Evolutionary conservation across 2,888 invertebrate genomes (phyloP).

Genomic region (Mesochorus sp.): DNA sequence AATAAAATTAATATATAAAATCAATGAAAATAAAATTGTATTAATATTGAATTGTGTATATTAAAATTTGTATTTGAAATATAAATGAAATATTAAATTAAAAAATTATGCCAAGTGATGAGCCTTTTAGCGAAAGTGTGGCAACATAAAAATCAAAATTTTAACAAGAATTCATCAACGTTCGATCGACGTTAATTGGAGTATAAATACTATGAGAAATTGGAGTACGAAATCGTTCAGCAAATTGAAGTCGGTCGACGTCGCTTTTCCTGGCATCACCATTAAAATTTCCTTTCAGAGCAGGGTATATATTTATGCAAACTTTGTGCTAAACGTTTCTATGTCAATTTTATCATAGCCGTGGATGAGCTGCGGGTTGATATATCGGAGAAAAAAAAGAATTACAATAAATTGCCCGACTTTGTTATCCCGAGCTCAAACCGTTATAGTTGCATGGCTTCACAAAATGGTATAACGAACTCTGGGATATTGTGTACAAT

Average conservation of each 20-base stretch:
- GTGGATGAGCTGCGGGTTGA: not conserved
- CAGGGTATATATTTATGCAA: not conserved
- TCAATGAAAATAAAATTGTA: not conserved
- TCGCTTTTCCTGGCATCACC: not conserved
- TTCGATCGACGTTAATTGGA: too few species aligned
- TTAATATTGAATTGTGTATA: not conserved
- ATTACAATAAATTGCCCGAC: not conserved
- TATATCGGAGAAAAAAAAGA: not conserved
- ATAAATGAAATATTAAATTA: too few species aligned
- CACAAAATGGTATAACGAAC: conserved; percentile 8
- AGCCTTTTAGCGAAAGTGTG: too few species aligned
- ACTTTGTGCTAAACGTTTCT: not conserved
- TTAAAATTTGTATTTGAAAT: too few species aligned
- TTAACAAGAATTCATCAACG: too few species aligned
- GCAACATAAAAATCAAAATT: too few species aligned
- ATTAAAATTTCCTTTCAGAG: not conserved
- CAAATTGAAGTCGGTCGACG: not conserved
- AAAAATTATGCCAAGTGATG: too few species aligned
- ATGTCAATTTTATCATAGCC: not conserved
- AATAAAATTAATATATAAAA: too few species aligned
- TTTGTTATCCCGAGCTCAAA: not conserved
- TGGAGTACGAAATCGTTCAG: not conserved
- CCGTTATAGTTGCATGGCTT: not conserved
- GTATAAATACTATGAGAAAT: too few species aligned
- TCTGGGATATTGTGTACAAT: conserved; percentile 1